phyloP scores from a whole-genome alignment of 2,797 vertebrate genomes.

The Pangasius macronema region DNA sequence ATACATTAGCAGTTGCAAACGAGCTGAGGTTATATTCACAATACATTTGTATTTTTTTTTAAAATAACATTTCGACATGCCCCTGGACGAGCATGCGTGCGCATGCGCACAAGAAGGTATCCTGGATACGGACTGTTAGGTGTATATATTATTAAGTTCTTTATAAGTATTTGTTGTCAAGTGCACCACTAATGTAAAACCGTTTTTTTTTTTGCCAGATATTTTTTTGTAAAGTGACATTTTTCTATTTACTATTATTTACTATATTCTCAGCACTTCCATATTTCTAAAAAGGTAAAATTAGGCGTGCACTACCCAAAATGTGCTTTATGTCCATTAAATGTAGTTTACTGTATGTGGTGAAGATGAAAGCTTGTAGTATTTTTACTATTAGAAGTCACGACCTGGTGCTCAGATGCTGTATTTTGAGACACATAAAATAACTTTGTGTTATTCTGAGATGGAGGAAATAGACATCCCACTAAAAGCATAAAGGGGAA shows the following conservation, averaged over 20 bases:
- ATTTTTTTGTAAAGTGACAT: neutral
- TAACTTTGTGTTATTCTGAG: neutral
- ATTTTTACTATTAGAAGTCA: neutral
- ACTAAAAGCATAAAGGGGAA: neutral
- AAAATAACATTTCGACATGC: neutral
- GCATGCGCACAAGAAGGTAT: neutral
- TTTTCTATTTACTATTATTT: neutral
- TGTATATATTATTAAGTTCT: neutral
- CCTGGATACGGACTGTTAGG: neutral
- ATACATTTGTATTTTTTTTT: neutral
- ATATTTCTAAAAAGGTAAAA: no score
- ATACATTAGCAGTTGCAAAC: neutral
- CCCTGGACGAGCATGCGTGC: neutral
- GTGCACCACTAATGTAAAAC: neutral
- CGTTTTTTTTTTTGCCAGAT: neutral
- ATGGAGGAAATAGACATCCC: neutral
- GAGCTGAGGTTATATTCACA: no score
- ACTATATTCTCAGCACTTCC: neutral
- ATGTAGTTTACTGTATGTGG: neutral
- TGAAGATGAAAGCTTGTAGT: neutral
- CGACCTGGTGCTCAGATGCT: neutral
- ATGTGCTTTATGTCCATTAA: neutral
- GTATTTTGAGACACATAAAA: neutral
- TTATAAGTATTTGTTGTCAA: no score
- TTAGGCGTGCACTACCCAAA: no score